phyloP scores from a whole-genome alignment of 2,888 invertebrate genomes.

The Phaedon cochleariae region DNA sequence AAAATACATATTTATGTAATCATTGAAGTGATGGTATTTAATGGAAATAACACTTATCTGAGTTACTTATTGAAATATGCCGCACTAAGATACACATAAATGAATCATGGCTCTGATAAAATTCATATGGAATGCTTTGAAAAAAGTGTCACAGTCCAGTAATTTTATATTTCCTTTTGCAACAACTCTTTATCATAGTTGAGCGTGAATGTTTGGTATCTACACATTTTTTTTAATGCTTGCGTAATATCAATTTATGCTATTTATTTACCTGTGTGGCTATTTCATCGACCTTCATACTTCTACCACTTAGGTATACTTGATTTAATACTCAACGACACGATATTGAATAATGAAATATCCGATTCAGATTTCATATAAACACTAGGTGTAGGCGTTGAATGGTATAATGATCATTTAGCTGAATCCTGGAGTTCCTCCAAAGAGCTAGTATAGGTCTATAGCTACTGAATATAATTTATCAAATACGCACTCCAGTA shows the following conservation, averaged over 20 bases:
- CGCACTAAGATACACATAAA: not conserved
- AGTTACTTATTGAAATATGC: not conserved
- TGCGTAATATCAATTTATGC: conserved; percentile 6
- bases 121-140: conserved; percentile 21
- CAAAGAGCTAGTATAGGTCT: no score
- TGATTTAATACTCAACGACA: conserved; percentile 5
- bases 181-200: conserved; percentile 19
- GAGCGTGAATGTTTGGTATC: conserved; percentile 15
- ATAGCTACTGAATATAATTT: no score
- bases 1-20: no score
- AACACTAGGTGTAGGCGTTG: conserved; percentile 4
- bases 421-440: not conserved
- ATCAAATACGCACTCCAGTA: no score
- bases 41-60: no score
- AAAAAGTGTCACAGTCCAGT: conserved; percentile 29
- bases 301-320: not conserved
- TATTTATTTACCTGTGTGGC: conserved; percentile 13
- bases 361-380: not conserved
- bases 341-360: conserved; percentile 2
- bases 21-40: not conserved
- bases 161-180: conserved; percentile 30
- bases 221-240: conserved; percentile 9
- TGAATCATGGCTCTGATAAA: conserved; percentile 19
- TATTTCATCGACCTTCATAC: conserved; percentile 14
- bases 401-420: no score